phyloP scores from a whole-genome alignment of 2,888 invertebrate genomes.

The Galerucella calmariensis region DNA sequence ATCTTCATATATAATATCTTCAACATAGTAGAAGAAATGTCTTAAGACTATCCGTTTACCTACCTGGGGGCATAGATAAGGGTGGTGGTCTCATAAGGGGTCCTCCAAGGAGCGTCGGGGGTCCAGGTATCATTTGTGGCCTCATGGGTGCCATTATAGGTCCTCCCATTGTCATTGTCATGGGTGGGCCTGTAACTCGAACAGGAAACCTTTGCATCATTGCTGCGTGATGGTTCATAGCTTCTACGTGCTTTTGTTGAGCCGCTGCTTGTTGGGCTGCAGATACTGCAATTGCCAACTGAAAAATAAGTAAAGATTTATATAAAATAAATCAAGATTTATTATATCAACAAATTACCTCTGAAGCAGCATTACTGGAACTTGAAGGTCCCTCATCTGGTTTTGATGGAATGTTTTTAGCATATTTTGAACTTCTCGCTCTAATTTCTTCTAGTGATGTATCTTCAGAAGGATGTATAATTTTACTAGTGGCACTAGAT shows the following conservation, averaged over 20 bases:
- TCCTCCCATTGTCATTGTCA: conserved; percentile 66
- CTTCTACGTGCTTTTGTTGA: conserved; percentile 63
- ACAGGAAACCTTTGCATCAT: conserved; percentile 66
- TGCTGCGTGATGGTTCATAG: conserved; percentile 61
- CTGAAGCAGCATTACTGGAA: conserved; percentile 59
- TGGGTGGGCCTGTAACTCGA: conserved; percentile 63
- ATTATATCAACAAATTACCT: conserved; percentile 51
- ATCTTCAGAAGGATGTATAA: conserved; percentile 94
- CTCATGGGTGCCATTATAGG: conserved; percentile 67
- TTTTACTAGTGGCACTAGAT: conserved; percentile 87
- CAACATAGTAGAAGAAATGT: not conserved
- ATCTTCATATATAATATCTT: not conserved
- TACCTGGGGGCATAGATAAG: conserved; percentile 74
- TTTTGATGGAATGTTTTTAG: conserved; percentile 57
- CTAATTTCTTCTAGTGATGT: conserved; percentile 88
- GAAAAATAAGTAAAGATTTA: conserved; percentile 40
- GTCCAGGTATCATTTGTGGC: conserved; percentile 60
- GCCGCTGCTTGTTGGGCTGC: conserved; percentile 67
- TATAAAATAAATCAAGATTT: not conserved
- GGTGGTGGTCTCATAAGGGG: conserved; percentile 74
- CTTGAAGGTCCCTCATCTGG: conserved; percentile 57
- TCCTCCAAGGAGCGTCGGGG: conserved; percentile 68
- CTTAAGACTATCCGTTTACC: conserved; percentile 53
- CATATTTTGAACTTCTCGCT: conserved; percentile 76
- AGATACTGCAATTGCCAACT: conserved; percentile 65